Conservation (phyloP, 2,888 invertebrate species). For the Strigamia crassipes region DNA sequence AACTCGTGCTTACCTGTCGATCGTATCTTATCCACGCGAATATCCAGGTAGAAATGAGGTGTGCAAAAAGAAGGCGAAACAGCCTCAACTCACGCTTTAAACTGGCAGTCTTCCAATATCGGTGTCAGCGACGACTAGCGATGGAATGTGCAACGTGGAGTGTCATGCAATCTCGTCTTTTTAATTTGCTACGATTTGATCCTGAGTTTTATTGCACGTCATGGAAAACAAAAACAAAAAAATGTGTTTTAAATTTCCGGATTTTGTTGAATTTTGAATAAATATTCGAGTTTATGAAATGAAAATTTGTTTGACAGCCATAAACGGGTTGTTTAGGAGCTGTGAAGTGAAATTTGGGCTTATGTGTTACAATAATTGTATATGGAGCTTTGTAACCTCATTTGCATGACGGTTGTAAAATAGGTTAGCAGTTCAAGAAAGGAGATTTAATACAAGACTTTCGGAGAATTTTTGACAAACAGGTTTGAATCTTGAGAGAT, state of each 20-base stretch:
- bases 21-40: slow-evolving; percentile 20
- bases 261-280: background rate
- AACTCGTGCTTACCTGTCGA: slow-evolving; percentile 11
- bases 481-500: background rate
- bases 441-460: slow-evolving; percentile 9
- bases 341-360: slow-evolving; percentile 12
- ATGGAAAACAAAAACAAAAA: background rate
- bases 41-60: slow-evolving; percentile 11
- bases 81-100: background rate
- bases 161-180: slow-evolving; percentile 8
- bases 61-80: slow-evolving; percentile 5
- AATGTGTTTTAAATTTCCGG: no score
- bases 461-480: slow-evolving; percentile 10
- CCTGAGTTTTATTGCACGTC: background rate
- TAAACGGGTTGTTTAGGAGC: background rate
- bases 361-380: background rate
- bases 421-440: slow-evolving; percentile 39
- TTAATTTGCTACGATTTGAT: background rate
- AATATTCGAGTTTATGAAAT: background rate
- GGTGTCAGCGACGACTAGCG: slow-evolving; percentile 5
- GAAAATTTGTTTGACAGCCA: background rate
- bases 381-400: slow-evolving; percentile 32
- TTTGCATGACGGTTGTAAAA: slow-evolving; percentile 26
- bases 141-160: background rate
- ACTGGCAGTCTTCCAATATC: background rate